These are phyloP conservation scores for Mesopsocus fuscifrons DNA, from an alignment of 2,888 invertebrate genomes.

Conservation along the genomic window DNA sequence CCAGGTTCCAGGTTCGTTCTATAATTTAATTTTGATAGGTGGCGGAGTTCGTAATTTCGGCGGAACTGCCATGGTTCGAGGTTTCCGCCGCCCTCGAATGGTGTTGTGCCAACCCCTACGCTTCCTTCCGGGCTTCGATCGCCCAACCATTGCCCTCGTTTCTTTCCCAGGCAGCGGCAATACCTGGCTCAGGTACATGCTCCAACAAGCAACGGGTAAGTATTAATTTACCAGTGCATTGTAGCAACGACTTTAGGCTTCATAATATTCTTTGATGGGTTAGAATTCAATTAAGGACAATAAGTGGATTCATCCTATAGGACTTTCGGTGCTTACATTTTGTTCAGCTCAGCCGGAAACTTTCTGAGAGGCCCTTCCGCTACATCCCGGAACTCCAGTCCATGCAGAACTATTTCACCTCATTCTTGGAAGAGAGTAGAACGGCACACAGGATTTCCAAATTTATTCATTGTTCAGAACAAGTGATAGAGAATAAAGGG, in stretches of 20 bases:
- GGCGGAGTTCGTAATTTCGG: too few relatives aligned
- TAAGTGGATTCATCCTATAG: conserved; percentile 1
- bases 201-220: conserved; percentile 58
- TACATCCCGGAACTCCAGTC: too few relatives aligned
- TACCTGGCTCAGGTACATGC: conserved; percentile 59
- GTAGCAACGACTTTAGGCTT: neutral
- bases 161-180: conserved; percentile 75
- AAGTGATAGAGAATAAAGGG: too few relatives aligned
- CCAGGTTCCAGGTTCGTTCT: too few relatives aligned
- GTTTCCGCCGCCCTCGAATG: conserved; percentile 13
- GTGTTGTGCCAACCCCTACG: conserved; percentile 21
- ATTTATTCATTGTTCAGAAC: too few relatives aligned
- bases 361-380: too few relatives aligned
- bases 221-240: conserved; percentile 7
- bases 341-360: too few relatives aligned
- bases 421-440: too few relatives aligned
- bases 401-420: too few relatives aligned
- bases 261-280: conserved; percentile 5
- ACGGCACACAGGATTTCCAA: too few relatives aligned
- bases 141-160: conserved; percentile 42
- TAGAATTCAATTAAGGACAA: conserved; percentile 1
- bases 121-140: conserved; percentile 18
- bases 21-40: too few relatives aligned
- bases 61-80: neutral
- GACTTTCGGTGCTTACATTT: too few relatives aligned